A percentile compares a stretch with the other conserved stretches of the same genome.
These are phyloP conservation scores for Lepeophtheirus salmonis DNA, from an alignment of 1,140 invertebrate genomes.

Conservation along the genomic window DNA sequence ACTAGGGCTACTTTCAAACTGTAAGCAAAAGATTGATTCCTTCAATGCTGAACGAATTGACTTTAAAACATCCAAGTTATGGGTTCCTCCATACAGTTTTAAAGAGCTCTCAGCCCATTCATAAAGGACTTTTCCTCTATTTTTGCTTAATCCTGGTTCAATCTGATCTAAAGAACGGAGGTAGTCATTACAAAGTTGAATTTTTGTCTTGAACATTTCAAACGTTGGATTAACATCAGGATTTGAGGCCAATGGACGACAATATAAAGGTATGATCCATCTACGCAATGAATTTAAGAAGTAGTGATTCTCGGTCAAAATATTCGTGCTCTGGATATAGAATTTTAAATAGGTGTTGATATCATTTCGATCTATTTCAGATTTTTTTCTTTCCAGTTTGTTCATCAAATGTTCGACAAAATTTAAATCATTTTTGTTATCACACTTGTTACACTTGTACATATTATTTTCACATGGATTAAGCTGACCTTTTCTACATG, in stretches of 20 bases:
- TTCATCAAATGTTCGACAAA: neutral
- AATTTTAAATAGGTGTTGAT: neutral
- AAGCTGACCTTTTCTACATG: neutral
- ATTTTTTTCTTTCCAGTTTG: neutral
- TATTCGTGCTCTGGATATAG: neutral
- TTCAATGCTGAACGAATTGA: neutral
- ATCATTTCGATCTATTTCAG: neutral
- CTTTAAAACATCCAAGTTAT: no score
- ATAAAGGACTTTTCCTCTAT: neutral
- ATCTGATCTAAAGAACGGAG: neutral
- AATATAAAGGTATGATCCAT: neutral
- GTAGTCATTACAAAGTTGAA: neutral
- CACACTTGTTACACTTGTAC: neutral
- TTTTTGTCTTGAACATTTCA: neutral
- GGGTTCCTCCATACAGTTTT: neutral
- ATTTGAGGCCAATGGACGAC: neutral
- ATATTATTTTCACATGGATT: neutral
- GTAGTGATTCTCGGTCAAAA: neutral
- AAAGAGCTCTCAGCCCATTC: neutral
- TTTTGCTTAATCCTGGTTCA: neutral
- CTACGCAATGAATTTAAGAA: neutral
- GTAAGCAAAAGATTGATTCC: neutral
- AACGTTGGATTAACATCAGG: neutral
- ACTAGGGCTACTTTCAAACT: neutral
- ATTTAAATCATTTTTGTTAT: neutral